A percentile compares a stretch with the other conserved stretches of the same genome.
Conservation (phyloP, 1,140 invertebrate species). For the Cepaea nemoralis region DNA sequence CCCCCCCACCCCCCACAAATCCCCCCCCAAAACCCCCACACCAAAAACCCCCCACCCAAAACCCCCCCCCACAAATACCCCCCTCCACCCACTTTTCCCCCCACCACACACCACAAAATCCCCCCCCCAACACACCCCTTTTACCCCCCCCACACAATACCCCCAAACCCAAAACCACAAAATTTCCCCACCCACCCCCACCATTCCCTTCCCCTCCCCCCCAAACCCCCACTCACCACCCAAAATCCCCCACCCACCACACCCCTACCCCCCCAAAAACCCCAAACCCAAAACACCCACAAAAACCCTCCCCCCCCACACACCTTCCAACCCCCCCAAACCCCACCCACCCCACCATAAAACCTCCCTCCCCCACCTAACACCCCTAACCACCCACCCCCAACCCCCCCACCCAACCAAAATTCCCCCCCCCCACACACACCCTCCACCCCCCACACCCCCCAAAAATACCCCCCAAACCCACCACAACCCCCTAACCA, state of each 20-base stretch:
- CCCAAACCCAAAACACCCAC: too few relatives aligned
- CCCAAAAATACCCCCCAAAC: neutral
- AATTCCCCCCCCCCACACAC: neutral
- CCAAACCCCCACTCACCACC: neutral
- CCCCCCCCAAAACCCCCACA: too few relatives aligned
- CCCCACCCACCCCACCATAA: too few relatives aligned
- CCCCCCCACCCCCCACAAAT: neutral
- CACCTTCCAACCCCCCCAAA: too few relatives aligned
- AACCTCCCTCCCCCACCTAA: neutral
- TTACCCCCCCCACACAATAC: neutral
- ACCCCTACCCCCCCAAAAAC: neutral
- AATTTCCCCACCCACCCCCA: neutral
- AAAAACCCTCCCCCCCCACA: too few relatives aligned
- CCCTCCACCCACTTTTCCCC: too few relatives aligned
- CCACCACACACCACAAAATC: too few relatives aligned
- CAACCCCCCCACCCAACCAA: neutral
- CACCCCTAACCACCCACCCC: conserved; percentile 2
- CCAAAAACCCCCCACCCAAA: too few relatives aligned
- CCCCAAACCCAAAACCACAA: neutral
- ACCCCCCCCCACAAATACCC: too few relatives aligned
- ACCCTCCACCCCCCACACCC: neutral
- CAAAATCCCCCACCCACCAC: neutral
- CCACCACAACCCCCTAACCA: neutral
- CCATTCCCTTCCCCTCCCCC: too few relatives aligned
- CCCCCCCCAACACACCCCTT: neutral